These are phyloP conservation scores for Cheilosia vernalis DNA, from an alignment of 2,888 invertebrate genomes.

Conservation along the genomic window DNA sequence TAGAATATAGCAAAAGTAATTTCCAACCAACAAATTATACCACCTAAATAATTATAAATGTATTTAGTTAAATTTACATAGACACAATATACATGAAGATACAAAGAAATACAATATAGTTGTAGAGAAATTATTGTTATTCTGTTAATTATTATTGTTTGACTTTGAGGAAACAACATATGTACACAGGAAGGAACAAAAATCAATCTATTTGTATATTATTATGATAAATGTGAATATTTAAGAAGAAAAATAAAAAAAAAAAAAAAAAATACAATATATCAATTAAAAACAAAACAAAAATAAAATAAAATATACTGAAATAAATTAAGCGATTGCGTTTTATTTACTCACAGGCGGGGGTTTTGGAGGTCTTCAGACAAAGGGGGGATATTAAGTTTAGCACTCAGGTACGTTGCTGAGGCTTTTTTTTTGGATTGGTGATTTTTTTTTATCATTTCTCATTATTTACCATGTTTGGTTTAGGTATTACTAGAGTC, in stretches of 20 bases:
- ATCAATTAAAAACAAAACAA: slow-evolving; percentile 54
- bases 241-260: slow-evolving; percentile 37
- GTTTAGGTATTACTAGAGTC: no score
- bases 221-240: slow-evolving; percentile 72
- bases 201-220: slow-evolving; percentile 72
- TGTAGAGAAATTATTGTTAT: slow-evolving; percentile 50
- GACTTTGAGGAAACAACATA: slow-evolving; percentile 1
- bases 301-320: slow-evolving; percentile 45
- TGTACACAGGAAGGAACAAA: slow-evolving; percentile 43
- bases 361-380: no score
- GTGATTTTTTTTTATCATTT: no score
- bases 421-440: no score
- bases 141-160: slow-evolving; percentile 63
- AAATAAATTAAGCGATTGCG: slow-evolving; percentile 14
- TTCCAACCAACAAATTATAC: slow-evolving; percentile 37
- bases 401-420: no score
- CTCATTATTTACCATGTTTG: no score
- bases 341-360: background rate
- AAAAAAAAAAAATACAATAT: slow-evolving; percentile 39
- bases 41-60: slow-evolving; percentile 14
- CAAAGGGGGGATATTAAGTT: no score
- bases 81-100: slow-evolving; percentile 43
- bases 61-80: slow-evolving; percentile 48
- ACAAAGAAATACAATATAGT: slow-evolving; percentile 20
- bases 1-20: slow-evolving; percentile 18